Evolutionary conservation across 2,888 invertebrate genomes (phyloP), one percentile per base, ranked within the genome.

Genomic region (Drosophila borborema): DNA sequence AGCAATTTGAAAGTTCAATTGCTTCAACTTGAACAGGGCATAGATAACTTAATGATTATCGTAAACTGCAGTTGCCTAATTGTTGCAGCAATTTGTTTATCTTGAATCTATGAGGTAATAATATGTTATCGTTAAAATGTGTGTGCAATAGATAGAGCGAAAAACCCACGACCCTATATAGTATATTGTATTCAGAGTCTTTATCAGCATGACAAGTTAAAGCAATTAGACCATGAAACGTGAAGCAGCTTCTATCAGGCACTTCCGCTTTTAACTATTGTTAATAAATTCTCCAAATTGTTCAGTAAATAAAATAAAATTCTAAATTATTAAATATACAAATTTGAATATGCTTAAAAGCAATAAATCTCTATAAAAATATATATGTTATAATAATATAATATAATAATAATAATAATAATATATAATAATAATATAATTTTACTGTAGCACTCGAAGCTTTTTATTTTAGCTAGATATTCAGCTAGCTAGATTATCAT

Each of bases 1-100:
- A 8, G 7, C 34, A 8, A 43, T 62, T 51, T 51, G 28, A 64
- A 64, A 79, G 56, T 78, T 64, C 56, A 64, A 49, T 49, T 54
- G 12, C 45, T 38, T 49, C 10, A 45, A 55, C 41, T 28, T 48
- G 10, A 60, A n/a, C 12, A 41, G 12, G 12, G 40, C 36, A 2
- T 36, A 16, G 41, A 49, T 40, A n/a, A 14, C 51, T 55, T 8
- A 8, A 28, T 28, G 14, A 34, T 20, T 49, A 10, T 41, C 41
- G n/a, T 12, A 14, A 14, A 31, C 4, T 18, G 12, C 23, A 10
- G 34, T 66, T 34, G 23, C 14, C 6, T 18, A 23, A 45, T 6
- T 8, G 20, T 5, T 56, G 51, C 16, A 6, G 16, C 12, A 23
- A 51, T n/a, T n/a, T 18, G 5, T 28, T n/a, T 54, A 54, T 9